phyloP scores from a whole-genome alignment of 1,140 invertebrate species.

The Drosophila melanogaster region DNA sequence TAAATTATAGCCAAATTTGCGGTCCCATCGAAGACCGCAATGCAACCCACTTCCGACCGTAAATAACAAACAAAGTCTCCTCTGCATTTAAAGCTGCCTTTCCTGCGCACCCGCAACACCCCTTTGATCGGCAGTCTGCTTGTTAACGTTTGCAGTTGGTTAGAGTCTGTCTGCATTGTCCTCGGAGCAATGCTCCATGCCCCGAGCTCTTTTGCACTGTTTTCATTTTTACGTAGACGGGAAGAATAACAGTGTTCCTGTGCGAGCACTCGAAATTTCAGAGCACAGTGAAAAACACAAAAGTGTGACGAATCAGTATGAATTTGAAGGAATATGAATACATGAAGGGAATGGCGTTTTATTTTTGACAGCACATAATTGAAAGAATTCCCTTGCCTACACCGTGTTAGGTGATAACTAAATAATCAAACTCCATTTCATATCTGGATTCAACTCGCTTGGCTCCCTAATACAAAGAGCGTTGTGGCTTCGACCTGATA shows the following conservation, averaged over 20 bases:
- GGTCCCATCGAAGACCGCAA: neutral
- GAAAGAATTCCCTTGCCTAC: no score
- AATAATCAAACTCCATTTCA: neutral
- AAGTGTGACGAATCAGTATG: neutral
- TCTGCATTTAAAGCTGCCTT: constrained; percentile 33
- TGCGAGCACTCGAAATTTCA: neutral
- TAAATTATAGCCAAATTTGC: neutral
- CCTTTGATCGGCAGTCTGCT: neutral
- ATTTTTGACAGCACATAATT: neutral
- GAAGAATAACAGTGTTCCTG: constrained; percentile 1
- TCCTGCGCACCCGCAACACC: constrained; percentile 14
- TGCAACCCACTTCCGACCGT: neutral
- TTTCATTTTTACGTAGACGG: constrained; percentile 4
- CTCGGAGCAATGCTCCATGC: neutral
- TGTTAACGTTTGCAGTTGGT: neutral
- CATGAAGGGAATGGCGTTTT: neutral
- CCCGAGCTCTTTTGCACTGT: neutral
- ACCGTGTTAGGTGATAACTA: no score
- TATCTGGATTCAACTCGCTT: neutral
- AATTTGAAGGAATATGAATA: neutral
- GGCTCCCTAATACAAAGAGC: no score
- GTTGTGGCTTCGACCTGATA: no score
- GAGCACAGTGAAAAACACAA: neutral
- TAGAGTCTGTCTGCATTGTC: constrained; percentile 7
- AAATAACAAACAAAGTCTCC: constrained; percentile 54